phyloP scores from a whole-genome alignment of 2,888 invertebrate genomes.

The Protophormia terraenovae region DNA sequence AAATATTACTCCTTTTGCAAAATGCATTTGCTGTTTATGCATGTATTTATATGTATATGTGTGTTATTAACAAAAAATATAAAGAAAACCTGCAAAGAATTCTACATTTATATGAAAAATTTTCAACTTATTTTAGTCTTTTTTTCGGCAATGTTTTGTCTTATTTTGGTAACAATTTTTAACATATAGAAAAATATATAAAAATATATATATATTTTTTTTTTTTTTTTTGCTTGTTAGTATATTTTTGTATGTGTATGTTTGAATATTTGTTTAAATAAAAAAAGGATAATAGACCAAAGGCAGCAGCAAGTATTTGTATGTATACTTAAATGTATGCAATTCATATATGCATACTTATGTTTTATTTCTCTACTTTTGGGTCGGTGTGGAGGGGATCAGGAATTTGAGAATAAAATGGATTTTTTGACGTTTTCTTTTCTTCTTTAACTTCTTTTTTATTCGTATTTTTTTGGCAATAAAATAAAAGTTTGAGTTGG shows the following conservation, averaged over 20 bases:
- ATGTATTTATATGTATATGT: slow-evolving; percentile 47
- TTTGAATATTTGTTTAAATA: slow-evolving; percentile 22
- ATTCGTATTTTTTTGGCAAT: slow-evolving; percentile 45
- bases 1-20: slow-evolving; percentile 32
- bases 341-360: slow-evolving; percentile 17
- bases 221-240: no score
- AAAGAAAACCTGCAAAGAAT: slow-evolving; percentile 60
- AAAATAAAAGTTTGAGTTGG: slow-evolving; percentile 45
- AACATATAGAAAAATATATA: slow-evolving; percentile 14
- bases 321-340: slow-evolving; percentile 23
- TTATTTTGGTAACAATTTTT: slow-evolving; percentile 51
- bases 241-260: not conserved
- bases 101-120: slow-evolving; percentile 42
- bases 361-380: slow-evolving; percentile 22
- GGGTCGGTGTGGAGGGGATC: not conserved
- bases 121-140: slow-evolving; percentile 49
- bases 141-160: slow-evolving; percentile 50
- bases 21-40: slow-evolving; percentile 22
- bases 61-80: slow-evolving; percentile 59
- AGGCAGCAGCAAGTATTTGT: slow-evolving; percentile 49
- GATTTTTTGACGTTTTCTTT: slow-evolving; percentile 51
- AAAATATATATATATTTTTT: not conserved
- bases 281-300: slow-evolving; percentile 61
- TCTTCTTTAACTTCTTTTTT: slow-evolving; percentile 35
- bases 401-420: slow-evolving; percentile 14